Base-by-base conservation (phyloP, 2,888 invertebrate genomes). In the Netelia fuscicornis region DNA sequence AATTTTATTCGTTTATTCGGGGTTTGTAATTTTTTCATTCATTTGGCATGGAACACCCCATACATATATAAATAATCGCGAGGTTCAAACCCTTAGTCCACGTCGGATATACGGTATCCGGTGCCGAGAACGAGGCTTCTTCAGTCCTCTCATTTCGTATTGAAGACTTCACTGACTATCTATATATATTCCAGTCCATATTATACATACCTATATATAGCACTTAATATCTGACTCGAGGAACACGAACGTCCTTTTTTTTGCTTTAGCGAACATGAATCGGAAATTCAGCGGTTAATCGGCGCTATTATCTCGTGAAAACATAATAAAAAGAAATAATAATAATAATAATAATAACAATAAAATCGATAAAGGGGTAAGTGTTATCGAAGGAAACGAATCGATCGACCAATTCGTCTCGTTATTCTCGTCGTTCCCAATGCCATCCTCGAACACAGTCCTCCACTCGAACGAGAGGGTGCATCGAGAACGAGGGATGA, bases 81-180 rank as follows among this genome's bases (percentile, higher is more conserved):
- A 79, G 65, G 80, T 85, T 90, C 87, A 90, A 89, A 90, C 88
- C 87, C 86, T 81, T 85, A 71, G 44, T 68, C 65, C 70, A 58
- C 81, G 82, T 70, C 52, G 62, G 42, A 77, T 86, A 87, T 89
- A 88, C 88, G 84, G 87, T 81, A 86, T 88, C 89, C 87, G 89
- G 81, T 85, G 79, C 70, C 67, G 85, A 83, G 76, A 65, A 81
- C 56, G 83, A 83, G 62, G 77, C 77, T 82, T 80, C 77, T 85
- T 84, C 71, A 60, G 62, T 60, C 23, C 23, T 67, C 54, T 64
- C 44, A 20, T 10, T 13, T 42, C 25, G 52, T 81, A 54, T 44
- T 60, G 68, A 68, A 70, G 64, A 54, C 67, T 68, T 11, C 52
- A 74, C 11, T 8, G 30, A 44, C 64, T 58, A 17, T n/a, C 64